phyloP scores from a whole-genome alignment of 1,140 invertebrate species.

The Brachystomella parvula region DNA sequence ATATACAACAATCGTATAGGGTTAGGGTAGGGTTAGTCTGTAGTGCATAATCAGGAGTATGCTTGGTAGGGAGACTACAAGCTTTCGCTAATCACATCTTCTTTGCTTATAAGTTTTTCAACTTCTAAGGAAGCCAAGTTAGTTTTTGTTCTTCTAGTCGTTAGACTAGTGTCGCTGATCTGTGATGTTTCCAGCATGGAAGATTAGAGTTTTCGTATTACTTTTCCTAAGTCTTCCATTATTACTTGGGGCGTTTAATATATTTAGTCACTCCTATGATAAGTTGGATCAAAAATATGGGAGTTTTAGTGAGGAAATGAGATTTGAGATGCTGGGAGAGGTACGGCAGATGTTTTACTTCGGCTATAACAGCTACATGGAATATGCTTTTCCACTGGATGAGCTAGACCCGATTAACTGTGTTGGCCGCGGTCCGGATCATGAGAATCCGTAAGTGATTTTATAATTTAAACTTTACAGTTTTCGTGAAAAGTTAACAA shows the following conservation, averaged over 20 bases:
- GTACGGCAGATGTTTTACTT: constrained; percentile 52
- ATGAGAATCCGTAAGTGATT: constrained; percentile 52
- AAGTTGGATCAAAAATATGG: constrained; percentile 47
- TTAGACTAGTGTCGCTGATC: too few relatives aligned
- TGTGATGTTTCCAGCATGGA: too few relatives aligned
- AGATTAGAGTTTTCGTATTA: too few relatives aligned
- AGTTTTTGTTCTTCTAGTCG: too few relatives aligned
- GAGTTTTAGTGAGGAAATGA: constrained; percentile 42
- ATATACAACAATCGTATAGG: not conserved
- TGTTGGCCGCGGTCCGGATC: constrained; percentile 49
- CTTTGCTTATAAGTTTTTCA: too few relatives aligned
- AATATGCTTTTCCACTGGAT: constrained; percentile 59
- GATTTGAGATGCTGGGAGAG: constrained; percentile 42
- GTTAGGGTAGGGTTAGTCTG: not conserved
- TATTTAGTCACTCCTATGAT: constrained; percentile 43
- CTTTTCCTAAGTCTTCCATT: constrained; percentile 23
- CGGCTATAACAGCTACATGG: constrained; percentile 60
- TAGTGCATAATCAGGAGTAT: too few relatives aligned
- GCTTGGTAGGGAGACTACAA: not conserved
- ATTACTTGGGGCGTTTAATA: constrained; percentile 35
- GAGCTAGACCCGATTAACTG: constrained; percentile 59
- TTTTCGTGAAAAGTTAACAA: constrained; percentile 7
- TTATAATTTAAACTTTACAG: constrained; percentile 9
- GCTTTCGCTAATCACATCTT: too few relatives aligned
- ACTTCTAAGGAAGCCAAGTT: too few relatives aligned